Percentiles rank a stretch among this genome's conserved stretches.
phyloP scores from a whole-genome alignment of 2,113 vertebrate genomes.

The Xiphias gladius region DNA sequence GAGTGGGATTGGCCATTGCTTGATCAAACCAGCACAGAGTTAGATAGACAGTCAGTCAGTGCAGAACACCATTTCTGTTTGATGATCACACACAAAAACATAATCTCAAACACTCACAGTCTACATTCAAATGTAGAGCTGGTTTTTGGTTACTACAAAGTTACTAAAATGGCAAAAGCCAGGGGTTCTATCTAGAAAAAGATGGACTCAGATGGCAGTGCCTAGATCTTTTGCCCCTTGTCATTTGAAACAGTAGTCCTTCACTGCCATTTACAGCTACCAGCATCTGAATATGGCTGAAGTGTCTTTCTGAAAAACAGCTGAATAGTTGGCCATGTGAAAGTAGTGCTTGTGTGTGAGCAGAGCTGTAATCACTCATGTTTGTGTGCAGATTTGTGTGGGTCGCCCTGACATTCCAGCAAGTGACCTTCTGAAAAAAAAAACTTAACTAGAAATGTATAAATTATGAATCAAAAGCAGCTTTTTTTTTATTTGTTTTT shows the following conservation, averaged over 20 bases:
- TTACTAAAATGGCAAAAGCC: background rate
- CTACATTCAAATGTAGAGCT: background rate
- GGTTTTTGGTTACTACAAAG: background rate
- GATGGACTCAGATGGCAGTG: background rate
- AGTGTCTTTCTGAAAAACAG: background rate
- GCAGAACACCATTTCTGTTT: conserved; percentile 4
- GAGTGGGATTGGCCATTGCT: conserved; percentile 5
- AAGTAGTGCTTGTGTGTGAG: background rate
- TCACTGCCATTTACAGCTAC: conserved; percentile 21
- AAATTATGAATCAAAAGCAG: background rate
- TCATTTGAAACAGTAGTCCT: conserved; percentile 31
- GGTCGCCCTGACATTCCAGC: background rate
- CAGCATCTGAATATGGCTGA: background rate
- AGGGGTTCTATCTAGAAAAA: background rate
- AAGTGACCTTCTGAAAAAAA: background rate
- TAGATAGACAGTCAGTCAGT: conserved; percentile 46
- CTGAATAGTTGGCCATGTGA: background rate
- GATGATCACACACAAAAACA: background rate
- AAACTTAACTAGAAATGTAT: background rate
- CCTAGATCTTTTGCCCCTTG: background rate
- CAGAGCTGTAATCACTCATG: background rate
- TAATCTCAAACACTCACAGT: background rate
- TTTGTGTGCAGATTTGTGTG: too few relatives aligned
- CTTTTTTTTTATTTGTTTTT: background rate
- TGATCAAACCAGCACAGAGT: conserved; percentile 59